Evolutionary conservation across 2,888 invertebrate species (phyloP).

Genomic region (Brenthis daphne): DNA sequence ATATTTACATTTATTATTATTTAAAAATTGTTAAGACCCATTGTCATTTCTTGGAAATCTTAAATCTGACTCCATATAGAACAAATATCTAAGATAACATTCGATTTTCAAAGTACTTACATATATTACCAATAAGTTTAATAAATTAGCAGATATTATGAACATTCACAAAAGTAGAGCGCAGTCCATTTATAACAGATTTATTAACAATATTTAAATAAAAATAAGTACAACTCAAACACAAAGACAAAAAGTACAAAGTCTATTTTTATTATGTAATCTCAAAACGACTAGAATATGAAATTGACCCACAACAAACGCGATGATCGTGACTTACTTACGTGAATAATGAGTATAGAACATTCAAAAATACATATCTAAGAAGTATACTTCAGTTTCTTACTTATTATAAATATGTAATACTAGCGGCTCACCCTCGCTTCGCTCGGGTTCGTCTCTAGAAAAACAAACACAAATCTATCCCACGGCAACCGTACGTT

Average conservation of each 20-base stretch:
- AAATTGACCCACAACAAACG: constrained; percentile 72
- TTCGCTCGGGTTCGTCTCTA: too few relatives aligned
- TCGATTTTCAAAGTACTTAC: too few relatives aligned
- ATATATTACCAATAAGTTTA: too few relatives aligned
- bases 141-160: neutral
- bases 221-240: constrained; percentile 44
- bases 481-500: too few relatives aligned
- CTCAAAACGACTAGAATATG: constrained; percentile 76
- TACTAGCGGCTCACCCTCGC: neutral
- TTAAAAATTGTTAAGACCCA: too few relatives aligned
- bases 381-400: constrained; percentile 6
- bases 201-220: constrained; percentile 38
- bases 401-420: constrained; percentile 1
- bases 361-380: neutral
- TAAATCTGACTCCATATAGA: too few relatives aligned
- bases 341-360: constrained; percentile 4
- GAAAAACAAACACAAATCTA: too few relatives aligned
- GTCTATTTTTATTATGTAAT: constrained; percentile 50
- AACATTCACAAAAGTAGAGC: neutral
- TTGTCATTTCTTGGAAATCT: too few relatives aligned
- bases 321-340: constrained; percentile 18
- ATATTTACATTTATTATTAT: too few relatives aligned
- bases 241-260: neutral
- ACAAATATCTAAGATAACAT: too few relatives aligned
- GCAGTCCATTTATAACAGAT: constrained; percentile 30